Evolutionary conservation across 2,113 vertebrate genomes (phyloP).

Genomic region (human (Homo sapiens)): GRCh38 chrX:107075501-107076000

Average conservation of each 20-base stretch:
- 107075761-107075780: background rate
- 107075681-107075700: background rate
- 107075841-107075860: conserved; percentile 2
- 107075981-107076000: background rate
- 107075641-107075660: conserved; percentile 20
- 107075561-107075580: background rate
- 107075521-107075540: background rate
- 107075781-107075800: conserved; percentile 10
- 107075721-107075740: background rate
- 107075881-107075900: conserved; percentile 24
- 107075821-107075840: background rate
- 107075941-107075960: background rate
- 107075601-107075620: background rate
- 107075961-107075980: conserved; percentile 21
- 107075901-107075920: conserved; percentile 26
- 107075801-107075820: background rate
- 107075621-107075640: background rate
- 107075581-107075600: background rate
- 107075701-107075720: background rate
- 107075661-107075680: background rate
- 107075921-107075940: background rate
- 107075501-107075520: background rate
- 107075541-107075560: background rate
- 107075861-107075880: background rate
- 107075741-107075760: background rate